A percentile compares a stretch with the other conserved stretches of the same genome.
phyloP scores from a whole-genome alignment of 1,140 invertebrate genomes.

The Drosophila sproati region DNA sequence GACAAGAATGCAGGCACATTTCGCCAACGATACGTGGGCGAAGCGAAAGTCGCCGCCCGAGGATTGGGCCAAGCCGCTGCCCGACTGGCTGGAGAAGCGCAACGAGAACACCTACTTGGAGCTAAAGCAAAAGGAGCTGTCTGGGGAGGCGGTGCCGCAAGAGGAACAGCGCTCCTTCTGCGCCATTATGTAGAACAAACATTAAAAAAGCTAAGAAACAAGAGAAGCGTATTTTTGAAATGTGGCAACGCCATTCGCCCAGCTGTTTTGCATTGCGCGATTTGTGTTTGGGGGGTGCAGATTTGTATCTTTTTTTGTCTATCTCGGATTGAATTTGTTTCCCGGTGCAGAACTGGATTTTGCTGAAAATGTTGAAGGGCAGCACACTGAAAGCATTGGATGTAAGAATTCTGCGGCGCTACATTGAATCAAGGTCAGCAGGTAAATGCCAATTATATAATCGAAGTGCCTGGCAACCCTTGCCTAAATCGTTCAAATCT shows the following conservation, averaged over 20 bases:
- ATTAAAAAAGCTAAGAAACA: constrained; percentile 20
- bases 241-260: constrained; percentile 34
- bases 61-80: constrained; percentile 92
- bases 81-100: constrained; percentile 89
- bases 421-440: constrained; percentile 73
- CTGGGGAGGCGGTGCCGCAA: constrained; percentile 53
- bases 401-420: constrained; percentile 49
- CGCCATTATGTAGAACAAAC: constrained; percentile 57
- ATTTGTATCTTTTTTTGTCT: background rate
- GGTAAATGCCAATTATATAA: constrained; percentile 78
- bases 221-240: background rate
- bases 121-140: constrained; percentile 87
- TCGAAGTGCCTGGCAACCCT: constrained; percentile 20
- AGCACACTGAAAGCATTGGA: constrained; percentile 57
- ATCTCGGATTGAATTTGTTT: background rate
- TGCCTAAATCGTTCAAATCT: constrained; percentile 10
- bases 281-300: background rate
- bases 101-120: constrained; percentile 89
- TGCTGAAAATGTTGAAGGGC: constrained; percentile 66
- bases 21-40: constrained; percentile 91
- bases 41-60: constrained; percentile 90
- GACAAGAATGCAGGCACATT: constrained; percentile 88
- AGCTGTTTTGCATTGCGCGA: constrained; percentile 4
- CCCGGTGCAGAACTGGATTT: background rate
- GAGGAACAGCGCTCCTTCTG: constrained; percentile 60